Evolutionary conservation across 1,140 invertebrate species (phyloP), one percentile per base, ranked within the genome.

Genomic region (Ericerus pela): DNA sequence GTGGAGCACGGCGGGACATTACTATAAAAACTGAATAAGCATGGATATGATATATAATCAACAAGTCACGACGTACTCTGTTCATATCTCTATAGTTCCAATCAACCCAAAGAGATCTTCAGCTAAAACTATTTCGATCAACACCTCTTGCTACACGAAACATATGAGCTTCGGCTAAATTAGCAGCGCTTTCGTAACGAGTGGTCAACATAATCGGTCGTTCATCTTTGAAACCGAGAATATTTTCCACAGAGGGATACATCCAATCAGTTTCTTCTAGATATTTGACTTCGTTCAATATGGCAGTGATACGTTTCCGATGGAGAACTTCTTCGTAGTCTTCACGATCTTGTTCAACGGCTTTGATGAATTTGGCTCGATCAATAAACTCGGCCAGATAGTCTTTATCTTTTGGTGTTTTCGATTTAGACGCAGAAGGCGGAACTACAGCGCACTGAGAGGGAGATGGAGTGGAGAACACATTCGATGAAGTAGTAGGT

Each of bases 231-330:
- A 47, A 47, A 4, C 41, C 41, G 8, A 47, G 26, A 5, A 47
- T 47, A 47, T 16, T 47, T 47, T 47, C 41, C 8, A 47, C 41
- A 47, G 10, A 47, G 20, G 41, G 41, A 22, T 47, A 47, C 41
- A 47, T 47, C 41, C 41, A 47, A 22, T 47, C 41, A 47, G 41
- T 47, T 47, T 47, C 41, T 47, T 47, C 41, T 8, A 47, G 41
- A 14, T 24, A 47, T 24, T 47, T 47, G 5, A 47, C 41, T 24
- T 47, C 41, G 26, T 47, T 47, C 20, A 47, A 47, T 22, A 47
- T 14, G 3, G 20, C 22, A 47, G 41, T 24, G 20, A 47, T 47
- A 24, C 41, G 41, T 47, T 47, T 47, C 26, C 26, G 41, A 47
- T 47, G 41, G 8, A 47, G 18, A 14, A 47, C 41, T 20, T 47